Evolutionary conservation across 2,797 vertebrate genomes (phyloP).

Genomic region (Calcarius lapponicus): DNA sequence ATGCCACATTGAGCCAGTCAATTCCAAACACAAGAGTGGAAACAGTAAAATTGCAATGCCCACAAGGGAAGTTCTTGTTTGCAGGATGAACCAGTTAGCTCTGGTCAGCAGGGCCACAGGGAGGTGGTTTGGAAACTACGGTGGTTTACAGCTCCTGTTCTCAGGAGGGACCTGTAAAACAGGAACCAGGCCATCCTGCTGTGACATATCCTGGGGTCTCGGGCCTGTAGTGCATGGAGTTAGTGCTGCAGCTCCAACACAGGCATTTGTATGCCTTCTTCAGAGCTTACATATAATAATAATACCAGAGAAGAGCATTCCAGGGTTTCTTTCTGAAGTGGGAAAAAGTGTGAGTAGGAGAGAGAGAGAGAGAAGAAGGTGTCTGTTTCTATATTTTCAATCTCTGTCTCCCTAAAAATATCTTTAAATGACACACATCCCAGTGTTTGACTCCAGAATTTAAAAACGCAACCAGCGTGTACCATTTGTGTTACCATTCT

Average conservation of each 20-base stretch:
- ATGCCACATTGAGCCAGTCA: background rate
- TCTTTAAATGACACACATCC: background rate
- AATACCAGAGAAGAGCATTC: background rate
- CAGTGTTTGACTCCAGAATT: background rate
- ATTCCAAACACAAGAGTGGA: background rate
- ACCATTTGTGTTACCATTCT: background rate
- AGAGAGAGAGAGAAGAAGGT: background rate
- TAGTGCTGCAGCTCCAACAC: background rate
- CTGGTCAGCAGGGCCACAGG: fast-evolving
- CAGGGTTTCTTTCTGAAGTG: background rate
- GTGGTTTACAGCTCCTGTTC: background rate
- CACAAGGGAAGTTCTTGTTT: background rate
- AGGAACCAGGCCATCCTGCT: background rate
- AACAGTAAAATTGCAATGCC: background rate
- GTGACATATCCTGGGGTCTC: background rate
- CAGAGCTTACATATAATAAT: background rate
- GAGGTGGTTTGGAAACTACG: fast-evolving
- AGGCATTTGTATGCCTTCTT: background rate
- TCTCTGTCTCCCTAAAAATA: background rate
- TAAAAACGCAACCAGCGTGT: background rate
- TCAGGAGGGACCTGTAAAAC: background rate
- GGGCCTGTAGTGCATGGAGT: background rate
- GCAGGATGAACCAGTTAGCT: background rate
- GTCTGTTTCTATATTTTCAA: background rate
- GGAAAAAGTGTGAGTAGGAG: background rate